A percentile compares a stretch with the other conserved stretches of the same genome.
phyloP scores from a whole-genome alignment of 2,888 invertebrate species.

The Philopedon plagiatum region DNA sequence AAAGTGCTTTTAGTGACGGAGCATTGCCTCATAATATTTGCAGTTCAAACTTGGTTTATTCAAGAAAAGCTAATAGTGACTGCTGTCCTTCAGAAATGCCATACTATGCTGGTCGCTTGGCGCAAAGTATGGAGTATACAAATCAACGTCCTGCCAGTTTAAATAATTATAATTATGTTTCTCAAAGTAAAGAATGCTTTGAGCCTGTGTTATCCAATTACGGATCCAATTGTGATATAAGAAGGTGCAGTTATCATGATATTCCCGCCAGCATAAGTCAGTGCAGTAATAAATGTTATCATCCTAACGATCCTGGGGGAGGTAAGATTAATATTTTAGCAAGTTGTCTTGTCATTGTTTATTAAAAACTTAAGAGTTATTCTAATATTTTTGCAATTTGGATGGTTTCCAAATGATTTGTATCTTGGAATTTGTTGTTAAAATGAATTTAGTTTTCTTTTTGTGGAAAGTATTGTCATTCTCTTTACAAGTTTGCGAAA shows the following conservation, averaged over 20 bases:
- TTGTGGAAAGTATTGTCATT: too few species aligned
- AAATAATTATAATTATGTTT: conserved; percentile 14
- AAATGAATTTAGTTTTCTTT: too few species aligned
- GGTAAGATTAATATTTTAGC: too few species aligned
- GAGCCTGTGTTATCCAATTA: conserved; percentile 54
- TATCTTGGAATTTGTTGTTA: too few species aligned
- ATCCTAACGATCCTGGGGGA: conserved; percentile 64
- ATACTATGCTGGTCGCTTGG: conserved; percentile 48
- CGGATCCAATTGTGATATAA: conserved; percentile 53
- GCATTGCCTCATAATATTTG: conserved; percentile 52
- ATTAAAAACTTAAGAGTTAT: too few species aligned
- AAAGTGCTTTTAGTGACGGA: conserved; percentile 65
- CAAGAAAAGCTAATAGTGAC: conserved; percentile 61
- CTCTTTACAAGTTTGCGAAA: too few species aligned
- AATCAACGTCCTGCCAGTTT: conserved; percentile 22
- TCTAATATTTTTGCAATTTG: too few species aligned
- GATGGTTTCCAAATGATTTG: too few species aligned
- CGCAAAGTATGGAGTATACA: conserved; percentile 60
- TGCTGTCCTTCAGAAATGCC: conserved; percentile 56
- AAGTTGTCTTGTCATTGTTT: too few species aligned
- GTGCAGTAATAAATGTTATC: conserved; percentile 60
- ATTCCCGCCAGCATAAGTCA: conserved; percentile 54
- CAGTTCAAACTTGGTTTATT: conserved; percentile 41
- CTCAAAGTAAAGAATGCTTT: neutral
- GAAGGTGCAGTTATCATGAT: conserved; percentile 56